These are phyloP conservation scores for Platerodrilus igneus DNA, from an alignment of 2,888 invertebrate genomes.

Conservation along the genomic window DNA sequence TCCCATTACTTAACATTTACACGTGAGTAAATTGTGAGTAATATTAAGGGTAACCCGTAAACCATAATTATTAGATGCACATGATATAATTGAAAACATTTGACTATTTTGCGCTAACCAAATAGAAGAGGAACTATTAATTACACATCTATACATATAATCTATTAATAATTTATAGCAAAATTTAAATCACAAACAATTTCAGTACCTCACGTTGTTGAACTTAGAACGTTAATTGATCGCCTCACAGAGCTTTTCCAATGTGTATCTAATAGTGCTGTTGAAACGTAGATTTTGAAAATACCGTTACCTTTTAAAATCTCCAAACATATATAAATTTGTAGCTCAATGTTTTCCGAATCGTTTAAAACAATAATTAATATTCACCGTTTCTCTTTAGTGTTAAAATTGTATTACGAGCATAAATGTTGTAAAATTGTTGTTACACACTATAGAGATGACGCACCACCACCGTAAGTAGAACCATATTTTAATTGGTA, in stretches of 20 bases:
- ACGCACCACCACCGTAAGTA: conserved; percentile 65
- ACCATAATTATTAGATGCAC: too few relatives aligned
- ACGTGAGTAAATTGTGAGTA: too few relatives aligned
- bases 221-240: too few relatives aligned
- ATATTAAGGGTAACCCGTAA: too few relatives aligned
- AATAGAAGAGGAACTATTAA: too few relatives aligned
- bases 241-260: conserved; percentile 44
- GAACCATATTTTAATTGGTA: too few relatives aligned
- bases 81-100: conserved; percentile 41
- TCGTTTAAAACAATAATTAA: conserved; percentile 35
- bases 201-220: too few relatives aligned
- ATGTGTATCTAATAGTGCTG: conserved; percentile 35
- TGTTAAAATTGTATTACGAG: conserved; percentile 41
- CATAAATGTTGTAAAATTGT: conserved; percentile 51
- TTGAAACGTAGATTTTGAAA: conserved; percentile 32
- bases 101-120: conserved; percentile 49
- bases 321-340: conserved; percentile 30
- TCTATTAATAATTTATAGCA: too few relatives aligned
- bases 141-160: too few relatives aligned
- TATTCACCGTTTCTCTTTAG: conserved; percentile 38
- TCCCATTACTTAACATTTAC: conserved; percentile 63
- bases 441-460: conserved; percentile 67
- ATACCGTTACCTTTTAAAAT: conserved; percentile 31
- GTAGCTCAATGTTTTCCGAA: conserved; percentile 30
- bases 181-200: too few relatives aligned